Evolutionary conservation across 1,140 invertebrate species (phyloP).

Genomic region (Hyles euphorbiae): DNA sequence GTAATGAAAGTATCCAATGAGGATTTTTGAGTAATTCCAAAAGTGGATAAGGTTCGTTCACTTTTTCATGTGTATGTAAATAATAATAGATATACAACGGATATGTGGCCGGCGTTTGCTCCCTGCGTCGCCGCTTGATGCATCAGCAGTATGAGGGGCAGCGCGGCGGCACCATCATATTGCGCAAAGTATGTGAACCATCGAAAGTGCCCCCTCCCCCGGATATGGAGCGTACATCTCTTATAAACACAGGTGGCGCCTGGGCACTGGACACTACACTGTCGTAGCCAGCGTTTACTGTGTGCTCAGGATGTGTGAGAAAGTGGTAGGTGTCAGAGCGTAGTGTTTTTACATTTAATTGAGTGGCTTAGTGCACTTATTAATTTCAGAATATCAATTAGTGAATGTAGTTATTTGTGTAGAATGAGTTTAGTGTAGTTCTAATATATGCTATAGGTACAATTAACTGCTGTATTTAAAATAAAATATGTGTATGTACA

Average conservation of each 20-base stretch:
- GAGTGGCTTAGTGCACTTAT: neutral
- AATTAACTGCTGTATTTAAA: no score
- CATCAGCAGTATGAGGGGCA: constrained; percentile 37
- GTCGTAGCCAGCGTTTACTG: constrained; percentile 43
- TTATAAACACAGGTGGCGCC: constrained; percentile 67
- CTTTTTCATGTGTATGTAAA: no score
- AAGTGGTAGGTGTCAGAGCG: constrained; percentile 46
- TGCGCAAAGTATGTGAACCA: constrained; percentile 63
- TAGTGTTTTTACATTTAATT: constrained; percentile 8
- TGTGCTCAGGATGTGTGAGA: constrained; percentile 57
- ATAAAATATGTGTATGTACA: constrained; percentile 37
- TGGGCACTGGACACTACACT: constrained; percentile 59
- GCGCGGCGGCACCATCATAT: constrained; percentile 54
- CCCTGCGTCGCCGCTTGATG: constrained; percentile 7
- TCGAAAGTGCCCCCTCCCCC: constrained; percentile 68
- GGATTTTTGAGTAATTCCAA: no score
- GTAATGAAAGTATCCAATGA: no score
- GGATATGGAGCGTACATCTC: constrained; percentile 58
- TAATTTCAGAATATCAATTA: no score
- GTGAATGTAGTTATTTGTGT: no score
- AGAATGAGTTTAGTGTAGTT: no score
- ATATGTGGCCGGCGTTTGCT: no score
- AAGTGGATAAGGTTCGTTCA: no score
- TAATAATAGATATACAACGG: no score
- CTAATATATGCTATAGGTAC: no score